Evolutionary conservation across 2,888 invertebrate species (phyloP).

Genomic region (Auanema sp.): DNA sequence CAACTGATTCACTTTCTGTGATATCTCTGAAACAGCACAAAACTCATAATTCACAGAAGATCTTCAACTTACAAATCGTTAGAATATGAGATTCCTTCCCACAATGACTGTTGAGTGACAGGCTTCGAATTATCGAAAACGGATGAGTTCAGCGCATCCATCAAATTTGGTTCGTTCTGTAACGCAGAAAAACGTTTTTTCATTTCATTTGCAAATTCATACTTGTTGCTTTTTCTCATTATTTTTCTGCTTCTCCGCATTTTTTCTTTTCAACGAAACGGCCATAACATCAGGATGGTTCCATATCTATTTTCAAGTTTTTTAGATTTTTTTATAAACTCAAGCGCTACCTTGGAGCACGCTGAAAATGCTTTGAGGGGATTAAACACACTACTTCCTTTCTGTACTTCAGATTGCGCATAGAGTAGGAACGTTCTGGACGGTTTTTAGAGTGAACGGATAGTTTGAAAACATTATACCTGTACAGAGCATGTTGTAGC

Average conservation of each 20-base stretch:
- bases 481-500: slow-evolving; percentile 86
- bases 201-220: too few relatives aligned
- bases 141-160: too few relatives aligned
- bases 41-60: background rate
- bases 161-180: too few relatives aligned
- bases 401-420: slow-evolving; percentile 68
- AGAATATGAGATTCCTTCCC: background rate
- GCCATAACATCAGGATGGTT: slow-evolving; percentile 68
- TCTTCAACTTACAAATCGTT: background rate
- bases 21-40: slow-evolving; percentile 18
- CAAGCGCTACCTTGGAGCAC: slow-evolving; percentile 95
- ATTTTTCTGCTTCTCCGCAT: slow-evolving; percentile 12
- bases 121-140: background rate
- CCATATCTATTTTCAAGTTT: slow-evolving; percentile 66
- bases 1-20: slow-evolving; percentile 12
- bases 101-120: background rate
- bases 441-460: too few relatives aligned
- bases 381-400: slow-evolving; percentile 71
- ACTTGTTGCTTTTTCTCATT: slow-evolving; percentile 10
- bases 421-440: slow-evolving; percentile 77
- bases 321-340: background rate
- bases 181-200: too few relatives aligned
- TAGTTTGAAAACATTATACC: too few relatives aligned
- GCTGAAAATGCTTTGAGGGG: slow-evolving; percentile 96
- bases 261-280: slow-evolving; percentile 23